phyloP scores from a whole-genome alignment of 2,888 invertebrate genomes.

The Pollenia angustigena region DNA sequence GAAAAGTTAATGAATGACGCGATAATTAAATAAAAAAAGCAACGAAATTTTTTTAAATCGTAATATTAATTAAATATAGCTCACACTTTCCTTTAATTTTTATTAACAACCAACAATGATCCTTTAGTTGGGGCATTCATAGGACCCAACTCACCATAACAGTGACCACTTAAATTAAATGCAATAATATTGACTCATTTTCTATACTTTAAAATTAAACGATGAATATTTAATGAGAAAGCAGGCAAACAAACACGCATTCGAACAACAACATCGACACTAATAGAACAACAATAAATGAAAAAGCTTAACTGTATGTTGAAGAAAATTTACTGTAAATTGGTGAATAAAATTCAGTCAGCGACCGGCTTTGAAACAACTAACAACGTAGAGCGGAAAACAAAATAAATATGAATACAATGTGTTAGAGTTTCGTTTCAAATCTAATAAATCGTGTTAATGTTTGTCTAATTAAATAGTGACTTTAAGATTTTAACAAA shows the following conservation, averaged over 20 bases:
- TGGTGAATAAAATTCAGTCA: conserved; percentile 67
- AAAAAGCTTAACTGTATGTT: conserved; percentile 39
- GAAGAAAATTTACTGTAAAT: conserved; percentile 64
- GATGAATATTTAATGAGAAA: conserved; percentile 21
- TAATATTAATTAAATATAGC: too few species aligned
- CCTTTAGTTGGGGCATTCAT: neutral
- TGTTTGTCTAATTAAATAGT: neutral
- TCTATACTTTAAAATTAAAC: neutral
- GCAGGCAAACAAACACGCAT: conserved; percentile 26
- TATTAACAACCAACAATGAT: neutral
- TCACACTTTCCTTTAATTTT: too few species aligned
- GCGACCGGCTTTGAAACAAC: conserved; percentile 70
- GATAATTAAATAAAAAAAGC: too few species aligned
- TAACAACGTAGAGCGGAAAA: conserved; percentile 44
- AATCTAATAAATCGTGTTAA: neutral
- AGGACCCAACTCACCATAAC: too few species aligned
- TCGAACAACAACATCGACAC: conserved; percentile 18
- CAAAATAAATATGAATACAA: neutral
- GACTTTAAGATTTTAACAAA: neutral
- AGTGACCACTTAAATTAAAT: conserved; percentile 27
- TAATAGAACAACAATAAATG: conserved; percentile 12
- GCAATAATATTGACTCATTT: neutral
- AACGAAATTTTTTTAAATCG: too few species aligned
- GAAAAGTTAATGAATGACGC: too few species aligned
- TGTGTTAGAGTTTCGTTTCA: neutral